phyloP scores from a whole-genome alignment of 1,140 invertebrate species.

The Hyposmocoma kahamanoa region DNA sequence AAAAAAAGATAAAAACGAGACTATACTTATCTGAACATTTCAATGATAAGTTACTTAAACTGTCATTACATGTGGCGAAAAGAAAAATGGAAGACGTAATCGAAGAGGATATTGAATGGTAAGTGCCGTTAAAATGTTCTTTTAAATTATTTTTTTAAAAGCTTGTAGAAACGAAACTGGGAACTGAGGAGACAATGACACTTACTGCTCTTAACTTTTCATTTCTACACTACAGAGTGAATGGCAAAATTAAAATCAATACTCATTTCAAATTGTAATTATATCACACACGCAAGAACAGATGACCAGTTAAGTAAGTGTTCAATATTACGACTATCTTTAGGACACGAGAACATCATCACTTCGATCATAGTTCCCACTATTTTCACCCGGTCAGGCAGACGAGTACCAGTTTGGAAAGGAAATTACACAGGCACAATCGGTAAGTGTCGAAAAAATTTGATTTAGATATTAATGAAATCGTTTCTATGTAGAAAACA shows the following conservation, averaged over 20 bases:
- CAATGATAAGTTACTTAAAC: constrained; percentile 10
- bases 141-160: background rate
- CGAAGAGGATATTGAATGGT: constrained; percentile 34
- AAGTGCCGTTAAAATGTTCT: constrained; percentile 9
- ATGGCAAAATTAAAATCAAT: too few species aligned
- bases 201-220: too few species aligned
- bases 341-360: background rate
- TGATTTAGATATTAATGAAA: too few species aligned
- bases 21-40: background rate
- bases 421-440: constrained; percentile 40
- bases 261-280: too few species aligned
- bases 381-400: constrained; percentile 40
- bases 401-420: constrained; percentile 35
- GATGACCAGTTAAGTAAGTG: too few species aligned
- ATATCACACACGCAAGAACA: too few species aligned
- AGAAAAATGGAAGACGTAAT: constrained; percentile 35
- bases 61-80: constrained; percentile 10
- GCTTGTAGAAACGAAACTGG: background rate
- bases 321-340: too few species aligned
- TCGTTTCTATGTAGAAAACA: too few species aligned
- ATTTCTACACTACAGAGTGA: too few species aligned
- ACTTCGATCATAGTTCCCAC: constrained; percentile 5
- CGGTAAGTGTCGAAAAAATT: too few species aligned
- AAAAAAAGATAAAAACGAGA: background rate
- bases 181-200: too few species aligned